Evolutionary conservation across 2,113 vertebrate genomes (phyloP), one percentile per base, ranked within the genome.

Genomic region (Barbus barbus): DNA sequence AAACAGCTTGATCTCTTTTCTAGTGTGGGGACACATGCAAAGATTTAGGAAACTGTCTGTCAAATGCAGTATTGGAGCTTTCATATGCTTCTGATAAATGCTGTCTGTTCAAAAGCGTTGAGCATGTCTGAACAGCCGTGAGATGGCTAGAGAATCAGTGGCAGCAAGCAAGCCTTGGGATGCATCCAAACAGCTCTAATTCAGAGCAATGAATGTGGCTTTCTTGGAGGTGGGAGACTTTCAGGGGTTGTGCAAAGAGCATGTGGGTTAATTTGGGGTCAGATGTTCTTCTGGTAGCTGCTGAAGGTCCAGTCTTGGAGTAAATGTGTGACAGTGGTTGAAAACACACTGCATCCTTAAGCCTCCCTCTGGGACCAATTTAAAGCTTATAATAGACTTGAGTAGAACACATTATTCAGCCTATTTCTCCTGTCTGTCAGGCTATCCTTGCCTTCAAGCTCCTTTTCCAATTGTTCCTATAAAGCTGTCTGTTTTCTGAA

Each of bases 251-350:
- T 44, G 20, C 36, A 79, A 60, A 28, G 56, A 79, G 36, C 58
- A 63, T 33, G 60, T 80, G 78, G 78, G 78, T 80, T 80, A 65
- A 80, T 80, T 33, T 80, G 9, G 9, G 78, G 60, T 80, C 78
- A 80, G 38, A 80, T 67, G 38, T 58, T 63, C 36, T 46, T 80
- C 18, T 80, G 33, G n/a, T 41, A 69, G 65, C 76, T 79, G 83
- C 69, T 20, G 13, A 36, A n/a, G 63, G 14, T 51, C 16, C 41
- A 16, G n/a, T 41, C 33, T 84, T 16, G 24, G 48, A 65, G 38
- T 48, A 61, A 61, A 46, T 61, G 28, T 83, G 26, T 65, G 76
- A 67, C 22, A 61, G 69, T 73, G 51, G 31, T 74, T 74, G 81
- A 60, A 74, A 61, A 83, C 56, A 46, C 61, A 36, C n/a, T 1